Conservation (phyloP, 2,113 vertebrate species). For the Galeopterus variegatus region DNA sequence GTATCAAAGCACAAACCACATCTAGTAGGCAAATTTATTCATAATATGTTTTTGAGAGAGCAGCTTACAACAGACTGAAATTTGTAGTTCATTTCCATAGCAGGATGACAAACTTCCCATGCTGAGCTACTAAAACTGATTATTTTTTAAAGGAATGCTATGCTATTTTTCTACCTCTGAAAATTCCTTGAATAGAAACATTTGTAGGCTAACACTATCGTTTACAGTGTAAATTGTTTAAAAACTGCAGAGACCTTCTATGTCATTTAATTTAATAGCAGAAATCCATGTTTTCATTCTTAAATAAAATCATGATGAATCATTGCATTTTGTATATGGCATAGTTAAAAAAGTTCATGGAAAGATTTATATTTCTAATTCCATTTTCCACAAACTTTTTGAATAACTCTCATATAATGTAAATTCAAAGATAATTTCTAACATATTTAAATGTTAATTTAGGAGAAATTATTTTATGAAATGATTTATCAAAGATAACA, state of each 20-base stretch:
- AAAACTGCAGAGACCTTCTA: neutral
- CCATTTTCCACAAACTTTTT: too few relatives aligned
- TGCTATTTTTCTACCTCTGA: neutral
- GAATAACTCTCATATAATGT: neutral
- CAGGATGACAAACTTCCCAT: neutral
- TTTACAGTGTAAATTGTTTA: neutral
- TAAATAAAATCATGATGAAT: neutral
- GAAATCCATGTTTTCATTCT: slow-evolving; percentile 44
- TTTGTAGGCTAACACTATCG: neutral
- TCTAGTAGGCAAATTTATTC: neutral
- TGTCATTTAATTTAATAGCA: neutral
- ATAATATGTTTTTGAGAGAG: neutral
- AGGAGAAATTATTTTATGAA: slow-evolving; percentile 30
- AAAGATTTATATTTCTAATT: too few relatives aligned
- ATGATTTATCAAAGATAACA: slow-evolving; percentile 45
- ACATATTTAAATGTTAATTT: slow-evolving; percentile 44
- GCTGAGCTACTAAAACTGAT: neutral
- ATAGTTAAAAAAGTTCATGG: too few relatives aligned
- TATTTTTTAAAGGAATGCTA: neutral
- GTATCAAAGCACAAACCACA: neutral
- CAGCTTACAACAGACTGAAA: neutral
- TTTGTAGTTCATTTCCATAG: accelerated
- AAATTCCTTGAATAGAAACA: neutral
- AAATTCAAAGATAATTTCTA: neutral
- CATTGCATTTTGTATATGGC: neutral